phyloP scores from a whole-genome alignment of 2,797 vertebrate genomes.

The Mastacembelus armatus region DNA sequence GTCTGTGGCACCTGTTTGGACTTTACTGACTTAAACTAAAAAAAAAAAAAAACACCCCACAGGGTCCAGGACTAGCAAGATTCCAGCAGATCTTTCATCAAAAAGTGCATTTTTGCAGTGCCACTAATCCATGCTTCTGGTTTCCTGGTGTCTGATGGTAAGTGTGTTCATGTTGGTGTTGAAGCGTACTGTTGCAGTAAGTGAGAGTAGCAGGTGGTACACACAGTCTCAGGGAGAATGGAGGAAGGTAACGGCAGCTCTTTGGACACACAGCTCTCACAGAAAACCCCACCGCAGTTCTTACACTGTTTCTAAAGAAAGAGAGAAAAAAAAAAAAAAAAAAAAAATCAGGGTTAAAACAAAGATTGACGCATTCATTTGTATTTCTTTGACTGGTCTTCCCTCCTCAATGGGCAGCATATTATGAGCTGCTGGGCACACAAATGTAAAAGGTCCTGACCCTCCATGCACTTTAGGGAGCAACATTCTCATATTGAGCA shows the following conservation, averaged over 20 bases:
- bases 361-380: not conserved
- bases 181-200: conserved; percentile 90
- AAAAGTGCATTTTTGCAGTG: conserved; percentile 53
- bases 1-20: not conserved
- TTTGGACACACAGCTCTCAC: conserved; percentile 85
- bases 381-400: too few relatives aligned
- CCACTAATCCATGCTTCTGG: conserved; percentile 5
- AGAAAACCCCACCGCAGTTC: conserved; percentile 90
- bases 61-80: not conserved
- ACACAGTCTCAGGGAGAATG: conserved; percentile 90
- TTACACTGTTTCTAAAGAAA: conserved; percentile 86
- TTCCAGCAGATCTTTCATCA: not conserved
- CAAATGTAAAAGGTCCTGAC: too few relatives aligned
- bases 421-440: too few relatives aligned
- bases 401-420: too few relatives aligned
- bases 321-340: too few relatives aligned
- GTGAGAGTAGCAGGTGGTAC: conserved; percentile 84
- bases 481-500: too few relatives aligned
- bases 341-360: not conserved
- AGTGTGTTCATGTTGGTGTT: conserved; percentile 83
- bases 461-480: too few relatives aligned
- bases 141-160: not conserved
- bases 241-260: conserved; percentile 93
- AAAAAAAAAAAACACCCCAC: conserved; percentile 4
- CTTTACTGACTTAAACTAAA: not conserved